Conservation (phyloP, 1,140 invertebrate genomes). For the Ostrea edulis region DNA sequence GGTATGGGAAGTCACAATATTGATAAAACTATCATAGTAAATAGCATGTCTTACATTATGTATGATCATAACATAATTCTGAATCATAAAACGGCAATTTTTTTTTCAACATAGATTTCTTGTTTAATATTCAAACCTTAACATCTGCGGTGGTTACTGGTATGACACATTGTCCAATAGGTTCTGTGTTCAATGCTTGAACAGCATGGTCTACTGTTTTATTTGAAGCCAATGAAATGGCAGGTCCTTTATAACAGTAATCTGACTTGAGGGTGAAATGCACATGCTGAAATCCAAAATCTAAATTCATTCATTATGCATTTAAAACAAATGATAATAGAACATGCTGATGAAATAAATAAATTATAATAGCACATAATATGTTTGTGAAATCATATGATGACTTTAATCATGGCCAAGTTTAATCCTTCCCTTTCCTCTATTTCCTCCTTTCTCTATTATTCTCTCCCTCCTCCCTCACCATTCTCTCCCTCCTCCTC, state of each 20-base stretch:
- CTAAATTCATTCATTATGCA: not conserved
- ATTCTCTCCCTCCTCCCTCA: too few relatives aligned
- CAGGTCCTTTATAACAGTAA: not conserved
- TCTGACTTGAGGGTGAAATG: not conserved
- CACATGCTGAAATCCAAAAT: not conserved
- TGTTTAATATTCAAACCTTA: not conserved
- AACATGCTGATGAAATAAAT: too few relatives aligned
- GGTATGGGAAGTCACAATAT: not conserved
- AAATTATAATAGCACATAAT: too few relatives aligned
- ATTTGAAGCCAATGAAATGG: not conserved
- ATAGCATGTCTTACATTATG: too few relatives aligned
- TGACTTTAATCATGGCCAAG: too few relatives aligned
- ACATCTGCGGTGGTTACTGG: not conserved
- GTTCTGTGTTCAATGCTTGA: not conserved
- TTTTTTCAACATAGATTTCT: not conserved
- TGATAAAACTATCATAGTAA: not conserved
- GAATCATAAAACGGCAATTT: too few relatives aligned
- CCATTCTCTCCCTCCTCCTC: too few relatives aligned
- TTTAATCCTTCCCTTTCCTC: too few relatives aligned
- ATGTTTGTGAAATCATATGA: too few relatives aligned
- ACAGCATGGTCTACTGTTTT: not conserved
- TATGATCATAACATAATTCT: too few relatives aligned
- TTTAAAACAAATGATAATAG: not conserved
- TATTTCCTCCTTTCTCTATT: too few relatives aligned
- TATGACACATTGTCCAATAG: not conserved